Percentiles rank a stretch among this genome's conserved stretches.
Evolutionary conservation across 2,113 vertebrate species (phyloP).

Genomic region (Sturnus vulgaris): DNA sequence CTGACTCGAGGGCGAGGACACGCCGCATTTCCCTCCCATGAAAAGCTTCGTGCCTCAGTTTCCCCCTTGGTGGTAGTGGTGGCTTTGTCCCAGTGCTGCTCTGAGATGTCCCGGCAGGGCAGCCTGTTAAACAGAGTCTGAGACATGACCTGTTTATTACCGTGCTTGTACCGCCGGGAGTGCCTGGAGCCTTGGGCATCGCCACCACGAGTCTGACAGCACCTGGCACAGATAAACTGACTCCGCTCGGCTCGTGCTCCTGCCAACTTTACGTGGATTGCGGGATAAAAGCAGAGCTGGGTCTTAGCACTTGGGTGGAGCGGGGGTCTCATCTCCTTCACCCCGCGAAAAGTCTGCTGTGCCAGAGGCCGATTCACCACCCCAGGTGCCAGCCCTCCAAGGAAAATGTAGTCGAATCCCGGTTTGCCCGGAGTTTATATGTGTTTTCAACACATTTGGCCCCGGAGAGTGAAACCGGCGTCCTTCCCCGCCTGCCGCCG

Average conservation of each 20-base stretch:
- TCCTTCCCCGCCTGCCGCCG: background rate
- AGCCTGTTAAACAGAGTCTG: background rate
- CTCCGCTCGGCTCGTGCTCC: background rate
- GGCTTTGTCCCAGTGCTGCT: background rate
- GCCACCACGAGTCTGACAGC: background rate
- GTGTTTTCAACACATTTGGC: background rate
- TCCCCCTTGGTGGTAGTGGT: background rate
- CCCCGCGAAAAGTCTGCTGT: too few relatives aligned
- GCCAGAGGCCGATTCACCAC: background rate
- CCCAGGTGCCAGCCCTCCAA: background rate
- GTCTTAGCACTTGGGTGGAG: background rate
- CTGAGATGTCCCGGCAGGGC: background rate
- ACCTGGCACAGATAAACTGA: background rate
- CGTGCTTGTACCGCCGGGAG: rapidly evolving
- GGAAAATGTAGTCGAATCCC: background rate
- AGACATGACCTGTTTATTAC: too few relatives aligned
- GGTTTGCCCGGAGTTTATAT: background rate
- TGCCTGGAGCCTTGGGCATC: background rate
- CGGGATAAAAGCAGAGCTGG: background rate
- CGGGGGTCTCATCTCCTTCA: background rate
- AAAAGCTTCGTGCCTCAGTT: background rate
- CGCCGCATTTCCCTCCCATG: background rate
- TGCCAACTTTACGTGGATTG: background rate
- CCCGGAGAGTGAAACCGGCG: background rate
- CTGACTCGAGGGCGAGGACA: rapidly evolving